phyloP scores from a whole-genome alignment of 2,797 vertebrate genomes.

The Platalea minor region DNA sequence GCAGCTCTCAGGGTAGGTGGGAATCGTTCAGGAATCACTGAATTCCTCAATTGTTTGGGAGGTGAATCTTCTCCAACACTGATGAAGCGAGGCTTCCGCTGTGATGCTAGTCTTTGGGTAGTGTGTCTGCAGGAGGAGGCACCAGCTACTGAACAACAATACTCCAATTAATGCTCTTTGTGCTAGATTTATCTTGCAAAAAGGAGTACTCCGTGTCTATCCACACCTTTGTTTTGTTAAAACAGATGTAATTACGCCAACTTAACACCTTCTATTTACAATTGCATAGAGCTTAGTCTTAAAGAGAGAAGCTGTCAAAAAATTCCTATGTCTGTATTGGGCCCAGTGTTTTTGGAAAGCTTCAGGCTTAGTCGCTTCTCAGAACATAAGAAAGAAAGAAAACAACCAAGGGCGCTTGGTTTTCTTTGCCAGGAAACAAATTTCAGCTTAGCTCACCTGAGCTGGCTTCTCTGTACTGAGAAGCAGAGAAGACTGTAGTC shows the following conservation, averaged over 20 bases:
- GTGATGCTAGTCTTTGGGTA: neutral
- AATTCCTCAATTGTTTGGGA: neutral
- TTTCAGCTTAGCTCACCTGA: neutral
- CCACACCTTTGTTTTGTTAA: neutral
- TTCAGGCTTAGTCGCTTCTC: neutral
- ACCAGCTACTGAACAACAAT: neutral
- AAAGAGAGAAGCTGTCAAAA: neutral
- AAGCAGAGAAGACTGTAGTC: neutral
- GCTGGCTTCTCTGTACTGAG: neutral
- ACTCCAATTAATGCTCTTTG: neutral
- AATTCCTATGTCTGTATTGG: neutral
- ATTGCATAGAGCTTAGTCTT: neutral
- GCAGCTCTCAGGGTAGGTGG: slow-evolving; percentile 88
- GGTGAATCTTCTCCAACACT: neutral
- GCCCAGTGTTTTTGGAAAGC: neutral
- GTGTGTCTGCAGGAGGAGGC: neutral
- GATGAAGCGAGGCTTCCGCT: neutral
- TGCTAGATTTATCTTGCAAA: neutral
- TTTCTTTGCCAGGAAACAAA: neutral
- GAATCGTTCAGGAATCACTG: neutral
- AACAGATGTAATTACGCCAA: neutral
- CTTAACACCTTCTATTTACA: neutral
- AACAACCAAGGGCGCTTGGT: neutral
- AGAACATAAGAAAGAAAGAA: neutral
- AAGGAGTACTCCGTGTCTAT: neutral